Base-by-base conservation (phyloP, 2,888 invertebrate species). In the Lithophane leautieri region DNA sequence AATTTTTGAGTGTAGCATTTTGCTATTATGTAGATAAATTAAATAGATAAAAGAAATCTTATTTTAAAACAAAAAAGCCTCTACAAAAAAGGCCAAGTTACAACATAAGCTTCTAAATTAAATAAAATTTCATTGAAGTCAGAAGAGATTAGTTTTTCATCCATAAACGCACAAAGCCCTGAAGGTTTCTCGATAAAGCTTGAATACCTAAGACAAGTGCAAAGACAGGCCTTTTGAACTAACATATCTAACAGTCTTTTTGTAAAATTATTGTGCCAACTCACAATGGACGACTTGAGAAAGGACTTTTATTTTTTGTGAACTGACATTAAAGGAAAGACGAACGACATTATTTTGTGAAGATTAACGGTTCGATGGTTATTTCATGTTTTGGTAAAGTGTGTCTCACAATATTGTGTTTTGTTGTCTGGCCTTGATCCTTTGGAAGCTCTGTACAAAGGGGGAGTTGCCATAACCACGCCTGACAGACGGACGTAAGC, bases 81-180 rank as follows among this genome's bases (percentile, higher is more conserved):
- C 11, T 11, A 47, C 19, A 25, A 81, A 67, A 68, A 65, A 3
- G 19, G 11, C 12, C 60, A 63, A 77, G 52, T 71, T 65, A 25
- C 50, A 28, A 54, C 34, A 63, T 42, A 70, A 77, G 47, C 69
- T 78, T 60, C 9, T 4, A 25, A 69, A 66, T 66, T 42, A 61
- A 76, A 82, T 65, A 61, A 70, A 54, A 70, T 82, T 77, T 66
- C 42, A 54, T 69, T 60, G 50, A 76, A 60, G 69, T 76, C 56
- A 82, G 66, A 66, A 60, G 40, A 76, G 66, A 81, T 78, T 78
- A 86, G 22, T 73, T 78, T 77, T 80, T 86, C 68, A 73, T 78
- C 54, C 63, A 68, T 66, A 84, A 84, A 58, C 60, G 44, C 28
- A 69, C 66, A 73, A 76, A 69, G 65, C 61, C 62, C 16, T 66